Evolutionary conservation across 2,797 vertebrate genomes (phyloP).

Genomic region (Ambastaia sidthimunki): DNA sequence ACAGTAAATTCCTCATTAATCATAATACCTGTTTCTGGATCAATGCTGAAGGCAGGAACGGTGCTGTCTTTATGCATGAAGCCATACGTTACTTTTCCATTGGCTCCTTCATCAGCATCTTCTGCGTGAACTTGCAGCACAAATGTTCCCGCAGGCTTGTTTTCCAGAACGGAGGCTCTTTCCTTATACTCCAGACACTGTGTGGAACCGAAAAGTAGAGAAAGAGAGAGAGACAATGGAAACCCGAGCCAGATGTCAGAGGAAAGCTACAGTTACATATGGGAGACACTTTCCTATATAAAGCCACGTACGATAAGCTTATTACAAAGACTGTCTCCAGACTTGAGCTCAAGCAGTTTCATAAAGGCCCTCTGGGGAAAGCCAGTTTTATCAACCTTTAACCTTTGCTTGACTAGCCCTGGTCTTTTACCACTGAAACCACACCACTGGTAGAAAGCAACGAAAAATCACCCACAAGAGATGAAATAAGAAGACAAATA

Average conservation of each 20-base stretch:
- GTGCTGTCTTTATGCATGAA: slow-evolving; percentile 90
- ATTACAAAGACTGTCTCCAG: slow-evolving; percentile 12
- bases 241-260: neutral
- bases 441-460: neutral
- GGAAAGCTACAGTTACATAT: neutral
- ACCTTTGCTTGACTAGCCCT: slow-evolving; percentile 4
- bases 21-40: slow-evolving; percentile 86
- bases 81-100: slow-evolving; percentile 87
- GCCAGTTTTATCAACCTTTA: slow-evolving; percentile 6
- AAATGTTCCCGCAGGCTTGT: slow-evolving; percentile 85
- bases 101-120: slow-evolving; percentile 88
- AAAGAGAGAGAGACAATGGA: neutral
- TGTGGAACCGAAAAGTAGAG: neutral
- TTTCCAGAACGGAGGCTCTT: slow-evolving; percentile 86
- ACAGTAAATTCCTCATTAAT: neutral
- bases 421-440: neutral
- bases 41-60: slow-evolving; percentile 86
- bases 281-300: neutral
- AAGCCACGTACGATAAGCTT: neutral
- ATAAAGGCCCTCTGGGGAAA: neutral
- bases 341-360: neutral
- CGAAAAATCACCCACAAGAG: neutral
- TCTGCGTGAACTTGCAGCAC: slow-evolving; percentile 89
- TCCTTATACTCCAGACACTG: slow-evolving; percentile 88
- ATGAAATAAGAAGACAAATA: too few relatives aligned